Conservation (phyloP, 2,797 vertebrate species). For the Myripristis murdjan region DNA sequence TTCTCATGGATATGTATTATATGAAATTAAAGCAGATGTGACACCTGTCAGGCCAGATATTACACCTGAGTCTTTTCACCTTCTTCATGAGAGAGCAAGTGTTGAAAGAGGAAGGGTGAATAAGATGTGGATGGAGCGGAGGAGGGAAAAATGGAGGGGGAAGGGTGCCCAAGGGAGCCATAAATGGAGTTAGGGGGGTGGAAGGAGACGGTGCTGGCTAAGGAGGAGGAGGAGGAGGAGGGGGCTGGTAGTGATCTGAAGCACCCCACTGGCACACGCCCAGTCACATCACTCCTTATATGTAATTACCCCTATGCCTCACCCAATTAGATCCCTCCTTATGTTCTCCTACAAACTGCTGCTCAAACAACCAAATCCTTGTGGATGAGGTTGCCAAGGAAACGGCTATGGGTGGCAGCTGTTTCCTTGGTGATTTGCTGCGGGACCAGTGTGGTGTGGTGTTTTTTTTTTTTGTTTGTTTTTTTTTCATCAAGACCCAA, state of each 20-base stretch:
- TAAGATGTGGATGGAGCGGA: conserved; percentile 26
- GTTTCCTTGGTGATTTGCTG: conserved; percentile 85
- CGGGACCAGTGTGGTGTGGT: conserved; percentile 69
- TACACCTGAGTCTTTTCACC: neutral
- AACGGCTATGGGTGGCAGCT: conserved; percentile 82
- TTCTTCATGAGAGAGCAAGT: conserved; percentile 9
- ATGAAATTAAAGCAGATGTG: neutral
- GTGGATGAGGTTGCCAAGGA: conserved; percentile 81
- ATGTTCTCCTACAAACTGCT: conserved; percentile 52
- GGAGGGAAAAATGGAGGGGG: conserved; percentile 26
- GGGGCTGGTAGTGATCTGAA: conserved; percentile 31
- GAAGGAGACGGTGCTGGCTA: conserved; percentile 29
- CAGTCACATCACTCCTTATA: conserved; percentile 66
- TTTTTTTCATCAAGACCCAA: neutral
- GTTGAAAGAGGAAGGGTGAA: conserved; percentile 42
- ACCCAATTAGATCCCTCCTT: conserved; percentile 60
- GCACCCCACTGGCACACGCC: conserved; percentile 56
- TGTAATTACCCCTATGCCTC: conserved; percentile 46
- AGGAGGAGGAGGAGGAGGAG: conserved; percentile 28
- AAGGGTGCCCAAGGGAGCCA: conserved; percentile 36
- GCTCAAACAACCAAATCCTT: conserved; percentile 71
- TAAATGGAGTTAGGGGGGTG: conserved; percentile 21
- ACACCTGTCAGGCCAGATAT: neutral
- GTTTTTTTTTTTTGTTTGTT: conserved; percentile 14
- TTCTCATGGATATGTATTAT: neutral